phyloP scores from a whole-genome alignment of 1,140 invertebrate genomes.

The Harpegnathos saltator region DNA sequence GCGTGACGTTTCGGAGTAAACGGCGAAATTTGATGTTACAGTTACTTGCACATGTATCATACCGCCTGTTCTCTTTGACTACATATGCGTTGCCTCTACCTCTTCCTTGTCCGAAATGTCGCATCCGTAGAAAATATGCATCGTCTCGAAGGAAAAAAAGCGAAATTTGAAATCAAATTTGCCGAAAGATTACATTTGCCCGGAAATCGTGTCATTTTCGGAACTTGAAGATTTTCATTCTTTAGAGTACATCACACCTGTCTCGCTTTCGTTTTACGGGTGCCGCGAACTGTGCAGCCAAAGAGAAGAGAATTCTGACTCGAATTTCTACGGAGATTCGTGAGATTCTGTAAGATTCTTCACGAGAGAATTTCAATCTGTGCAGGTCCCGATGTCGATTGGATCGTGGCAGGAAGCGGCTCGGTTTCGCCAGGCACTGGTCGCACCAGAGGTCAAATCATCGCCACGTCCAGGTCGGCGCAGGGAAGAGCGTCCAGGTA shows the following conservation, averaged over 20 bases:
- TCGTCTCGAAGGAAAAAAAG: background rate
- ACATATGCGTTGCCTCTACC: background rate
- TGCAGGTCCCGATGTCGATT: slow-evolving; percentile 89
- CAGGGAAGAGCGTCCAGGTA: slow-evolving; percentile 72
- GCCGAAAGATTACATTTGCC: too few relatives aligned
- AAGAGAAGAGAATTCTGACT: background rate
- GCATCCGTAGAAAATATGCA: too few relatives aligned
- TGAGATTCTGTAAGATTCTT: background rate
- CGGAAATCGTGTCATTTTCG: too few relatives aligned
- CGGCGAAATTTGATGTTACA: slow-evolving; percentile 26
- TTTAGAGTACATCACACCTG: too few relatives aligned
- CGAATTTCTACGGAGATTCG: background rate
- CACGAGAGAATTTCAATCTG: background rate
- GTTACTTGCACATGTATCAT: slow-evolving; percentile 25
- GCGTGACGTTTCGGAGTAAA: slow-evolving; percentile 39
- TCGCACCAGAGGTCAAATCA: slow-evolving; percentile 78
- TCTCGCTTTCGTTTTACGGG: too few relatives aligned
- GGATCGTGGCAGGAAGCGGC: slow-evolving; percentile 89
- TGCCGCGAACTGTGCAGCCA: too few relatives aligned
- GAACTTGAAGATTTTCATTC: too few relatives aligned
- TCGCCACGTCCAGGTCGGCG: slow-evolving; percentile 73
- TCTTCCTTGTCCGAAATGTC: background rate
- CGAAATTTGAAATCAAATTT: too few relatives aligned
- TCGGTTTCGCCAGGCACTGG: slow-evolving; percentile 87
- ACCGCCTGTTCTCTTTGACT: slow-evolving; percentile 13